Evolutionary conservation across 2,888 invertebrate species (phyloP), one percentile per base, ranked within the genome.

Genomic region (Oasisia sp.): DNA sequence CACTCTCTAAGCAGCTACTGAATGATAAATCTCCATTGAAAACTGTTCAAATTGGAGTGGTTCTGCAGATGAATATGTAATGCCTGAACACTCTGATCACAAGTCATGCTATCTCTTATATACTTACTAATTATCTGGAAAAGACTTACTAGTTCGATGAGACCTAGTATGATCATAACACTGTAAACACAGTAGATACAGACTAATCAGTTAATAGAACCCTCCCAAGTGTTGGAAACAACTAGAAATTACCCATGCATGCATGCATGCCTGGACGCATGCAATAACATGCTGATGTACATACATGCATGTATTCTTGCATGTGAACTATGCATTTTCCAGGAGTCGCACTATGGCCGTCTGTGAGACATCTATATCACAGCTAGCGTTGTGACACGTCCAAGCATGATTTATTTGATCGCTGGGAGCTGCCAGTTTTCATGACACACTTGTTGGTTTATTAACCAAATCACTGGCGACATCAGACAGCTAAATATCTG

Each of bases 341-440:
- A 19, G 74, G 0, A 27, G 3, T 19, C n/a, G 14, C 74, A 27
- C 19, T 27, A 19, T 74, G 38, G 38, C 38, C 4, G 27, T 74
- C 74, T 74, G 74, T 19, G 74, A 74, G 74, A 27, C 74, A 27
- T 27, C 27, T 27, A 74, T 74, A 74, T 74, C 27, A 74, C 27
- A 74, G 74, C 74, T 5, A 74, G 27, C 19, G 27, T 74, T 5
- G 27, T 74, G 27, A 74, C 14, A 74, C 4, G 27, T 74, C 74
- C 74, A 74, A 74, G 74, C 19, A 74, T 74, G 74, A 74, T 74
- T 74, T 74, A 74, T 74, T 74, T 74, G 74, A 74, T 74, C 27
- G 74, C 74, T 11, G 7, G 5, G 4, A 74, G 74, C 27, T 19
- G 74, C 74, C 74, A 5, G 74, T 74, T 74, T 7, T n/a, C 74